A percentile compares a stretch with the other conserved stretches of the same genome.
Conservation (phyloP, 35 echinoderm and acorn worm species). For the Eucidaris tribuloides region DNA sequence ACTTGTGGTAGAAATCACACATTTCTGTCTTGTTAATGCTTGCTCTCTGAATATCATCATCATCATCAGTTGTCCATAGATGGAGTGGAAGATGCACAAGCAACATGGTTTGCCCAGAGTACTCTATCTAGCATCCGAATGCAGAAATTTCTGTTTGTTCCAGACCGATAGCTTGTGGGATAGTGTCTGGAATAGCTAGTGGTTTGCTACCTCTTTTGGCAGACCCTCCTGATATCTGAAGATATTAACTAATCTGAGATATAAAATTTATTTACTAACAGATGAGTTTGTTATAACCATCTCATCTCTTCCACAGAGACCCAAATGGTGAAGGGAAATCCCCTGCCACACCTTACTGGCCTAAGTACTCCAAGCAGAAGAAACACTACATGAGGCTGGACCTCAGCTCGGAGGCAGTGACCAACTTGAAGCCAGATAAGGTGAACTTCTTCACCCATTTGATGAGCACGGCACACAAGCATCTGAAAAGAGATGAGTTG, state of each 20-base stretch:
- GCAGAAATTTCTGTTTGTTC: too few species aligned
- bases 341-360: conserved; percentile 45
- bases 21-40: too few species aligned
- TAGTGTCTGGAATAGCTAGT: too few species aligned
- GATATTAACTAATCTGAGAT: not conserved
- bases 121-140: too few species aligned
- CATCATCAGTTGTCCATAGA: too few species aligned
- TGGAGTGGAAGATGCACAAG: too few species aligned
- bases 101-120: too few species aligned
- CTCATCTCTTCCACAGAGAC: conserved; percentile 32
- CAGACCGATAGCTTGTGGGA: too few species aligned
- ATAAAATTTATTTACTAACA: not conserved
- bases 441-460: conserved; percentile 60
- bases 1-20: too few species aligned
- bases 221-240: too few species aligned
- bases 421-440: conserved; percentile 53
- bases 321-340: conserved; percentile 46
- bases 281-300: not conserved
- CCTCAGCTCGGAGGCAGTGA: conserved; percentile 12
- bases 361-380: conserved; percentile 35
- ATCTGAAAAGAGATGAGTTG: not conserved
- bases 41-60: too few species aligned
- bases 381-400: conserved; percentile 58
- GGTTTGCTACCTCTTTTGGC: too few species aligned
- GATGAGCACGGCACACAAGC: conserved; percentile 9